Evolutionary conservation across 2,888 invertebrate genomes (phyloP).

Genomic region (Capitulum mitella): DNA sequence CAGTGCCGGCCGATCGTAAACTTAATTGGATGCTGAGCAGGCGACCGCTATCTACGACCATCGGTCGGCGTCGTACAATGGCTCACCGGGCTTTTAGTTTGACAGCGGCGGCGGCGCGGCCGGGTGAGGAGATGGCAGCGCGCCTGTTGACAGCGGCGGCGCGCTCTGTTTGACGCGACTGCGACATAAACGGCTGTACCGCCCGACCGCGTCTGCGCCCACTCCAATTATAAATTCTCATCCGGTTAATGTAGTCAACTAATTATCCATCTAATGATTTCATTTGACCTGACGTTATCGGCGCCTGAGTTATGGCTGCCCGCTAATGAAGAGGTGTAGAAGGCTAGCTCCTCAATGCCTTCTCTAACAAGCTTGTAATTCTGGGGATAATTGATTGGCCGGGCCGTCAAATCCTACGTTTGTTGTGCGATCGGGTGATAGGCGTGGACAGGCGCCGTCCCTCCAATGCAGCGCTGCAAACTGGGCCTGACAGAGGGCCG

Average conservation of each 20-base stretch:
- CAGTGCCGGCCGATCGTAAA: background rate
- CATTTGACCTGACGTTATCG: conserved; percentile 25
- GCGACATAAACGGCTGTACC: background rate
- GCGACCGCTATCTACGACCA: conserved; percentile 39
- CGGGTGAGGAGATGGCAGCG: conserved; percentile 53
- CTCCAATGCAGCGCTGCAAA: conserved; percentile 40
- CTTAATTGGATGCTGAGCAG: conserved; percentile 26
- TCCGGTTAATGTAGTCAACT: conserved; percentile 16
- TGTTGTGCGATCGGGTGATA: background rate
- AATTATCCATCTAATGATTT: conserved; percentile 27
- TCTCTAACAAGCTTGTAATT: conserved; percentile 17
- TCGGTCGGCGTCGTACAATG: conserved; percentile 46
- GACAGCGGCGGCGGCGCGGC: conserved; percentile 45
- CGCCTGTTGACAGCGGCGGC: background rate
- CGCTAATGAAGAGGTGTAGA: conserved; percentile 20
- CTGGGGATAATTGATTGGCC: background rate
- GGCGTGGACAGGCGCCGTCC: background rate
- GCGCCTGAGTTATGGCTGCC: background rate
- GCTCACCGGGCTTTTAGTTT: conserved; percentile 45
- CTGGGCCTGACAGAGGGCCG: conserved; percentile 42
- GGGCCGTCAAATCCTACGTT: background rate
- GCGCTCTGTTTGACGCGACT: background rate
- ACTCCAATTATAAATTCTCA: conserved; percentile 19
- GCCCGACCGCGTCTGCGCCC: background rate
- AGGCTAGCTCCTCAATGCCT: background rate